These are phyloP conservation scores for Pomatorhinus ruficollis DNA, from an alignment of 2,113 vertebrate species.

Conservation along the genomic window DNA sequence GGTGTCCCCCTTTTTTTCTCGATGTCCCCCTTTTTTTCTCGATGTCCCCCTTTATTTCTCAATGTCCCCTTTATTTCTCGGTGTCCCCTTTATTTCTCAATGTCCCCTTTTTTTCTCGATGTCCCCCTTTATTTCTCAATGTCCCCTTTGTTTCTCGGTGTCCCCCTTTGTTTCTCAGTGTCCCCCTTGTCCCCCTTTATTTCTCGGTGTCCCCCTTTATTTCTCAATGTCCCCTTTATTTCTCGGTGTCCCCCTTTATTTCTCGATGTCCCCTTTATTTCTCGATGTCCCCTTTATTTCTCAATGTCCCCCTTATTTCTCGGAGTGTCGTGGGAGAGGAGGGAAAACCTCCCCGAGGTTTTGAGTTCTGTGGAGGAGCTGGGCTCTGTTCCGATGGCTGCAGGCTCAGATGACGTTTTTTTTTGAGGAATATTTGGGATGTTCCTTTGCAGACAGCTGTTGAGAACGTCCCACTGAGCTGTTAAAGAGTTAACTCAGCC, in stretches of 20 bases:
- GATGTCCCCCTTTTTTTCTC: background rate
- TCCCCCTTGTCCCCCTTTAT: too few relatives aligned
- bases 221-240: too few relatives aligned
- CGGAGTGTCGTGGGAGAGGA: background rate
- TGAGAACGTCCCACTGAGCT: background rate
- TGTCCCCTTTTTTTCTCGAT: background rate
- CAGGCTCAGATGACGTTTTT: background rate
- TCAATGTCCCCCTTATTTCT: background rate
- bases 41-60: too few relatives aligned
- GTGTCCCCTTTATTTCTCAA: background rate
- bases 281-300: background rate
- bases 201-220: background rate
- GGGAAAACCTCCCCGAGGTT: background rate
- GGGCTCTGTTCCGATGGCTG: accelerated
- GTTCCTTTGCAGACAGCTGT: background rate
- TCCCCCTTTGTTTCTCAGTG: background rate
- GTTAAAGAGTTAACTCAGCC: background rate
- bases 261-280: too few relatives aligned
- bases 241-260: background rate
- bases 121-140: too few relatives aligned
- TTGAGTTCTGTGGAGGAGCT: background rate
- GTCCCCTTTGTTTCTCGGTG: background rate
- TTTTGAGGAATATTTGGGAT: background rate
- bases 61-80: background rate
- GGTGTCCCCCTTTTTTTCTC: background rate